Evolutionary conservation across 23 tunicate genomes (phyloP).

Genomic region (Clavelina lepadiformis): DNA sequence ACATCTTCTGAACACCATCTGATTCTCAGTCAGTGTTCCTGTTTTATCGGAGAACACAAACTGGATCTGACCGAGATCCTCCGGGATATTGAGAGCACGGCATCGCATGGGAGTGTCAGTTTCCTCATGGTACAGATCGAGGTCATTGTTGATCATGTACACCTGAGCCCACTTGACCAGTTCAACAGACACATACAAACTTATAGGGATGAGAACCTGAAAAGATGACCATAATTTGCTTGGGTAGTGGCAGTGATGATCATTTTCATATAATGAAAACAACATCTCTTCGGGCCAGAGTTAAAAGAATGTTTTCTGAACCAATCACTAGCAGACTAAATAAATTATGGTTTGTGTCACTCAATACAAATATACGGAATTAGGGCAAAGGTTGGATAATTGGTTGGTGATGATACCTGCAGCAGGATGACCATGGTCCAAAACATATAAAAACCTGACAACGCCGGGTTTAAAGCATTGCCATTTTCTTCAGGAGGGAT

Average conservation of each 20-base stretch:
- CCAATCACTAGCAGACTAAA: too few species aligned
- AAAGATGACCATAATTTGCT: too few species aligned
- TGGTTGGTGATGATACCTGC: slow-evolving; percentile 38
- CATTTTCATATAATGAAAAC: too few species aligned
- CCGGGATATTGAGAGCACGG: slow-evolving; percentile 91
- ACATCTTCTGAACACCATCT: slow-evolving; percentile 89
- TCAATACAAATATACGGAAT: not conserved
- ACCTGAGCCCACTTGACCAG: slow-evolving; percentile 95
- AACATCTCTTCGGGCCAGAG: too few species aligned
- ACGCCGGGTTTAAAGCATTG: slow-evolving; percentile 38
- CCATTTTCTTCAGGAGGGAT: slow-evolving; percentile 47
- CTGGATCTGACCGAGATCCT: slow-evolving; percentile 97
- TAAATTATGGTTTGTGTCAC: too few species aligned
- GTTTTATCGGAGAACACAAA: slow-evolving; percentile 97
- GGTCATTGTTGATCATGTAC: slow-evolving; percentile 88
- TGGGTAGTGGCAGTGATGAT: too few species aligned
- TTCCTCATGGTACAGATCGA: slow-evolving; percentile 83
- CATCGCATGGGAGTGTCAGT: slow-evolving; percentile 81
- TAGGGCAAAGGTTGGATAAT: not conserved
- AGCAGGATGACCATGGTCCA: slow-evolving; percentile 98
- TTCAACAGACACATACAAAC: slow-evolving; percentile 97
- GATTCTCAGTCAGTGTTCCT: slow-evolving; percentile 96
- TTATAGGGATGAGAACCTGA: slow-evolving; percentile 92
- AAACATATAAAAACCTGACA: slow-evolving; percentile 93
- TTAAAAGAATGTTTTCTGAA: too few species aligned